Conservation (phyloP, 1,140 invertebrate genomes). For the Eriocheir sinensis region DNA sequence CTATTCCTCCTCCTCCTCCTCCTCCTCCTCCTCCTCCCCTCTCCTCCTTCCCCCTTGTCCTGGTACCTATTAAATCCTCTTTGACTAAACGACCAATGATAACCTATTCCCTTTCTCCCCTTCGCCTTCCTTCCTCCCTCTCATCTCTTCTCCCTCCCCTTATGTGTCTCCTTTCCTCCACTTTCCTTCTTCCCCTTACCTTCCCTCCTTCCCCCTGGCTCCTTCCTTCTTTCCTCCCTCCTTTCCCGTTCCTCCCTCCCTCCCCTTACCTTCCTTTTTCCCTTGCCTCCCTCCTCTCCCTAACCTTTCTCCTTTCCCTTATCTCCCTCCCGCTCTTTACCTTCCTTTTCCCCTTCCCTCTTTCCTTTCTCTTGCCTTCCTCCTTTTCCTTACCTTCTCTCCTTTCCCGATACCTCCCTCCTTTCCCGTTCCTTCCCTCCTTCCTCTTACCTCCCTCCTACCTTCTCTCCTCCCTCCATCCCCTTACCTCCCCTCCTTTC, state of each 20-base stretch:
- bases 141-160: background rate
- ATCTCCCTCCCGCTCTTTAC: no score
- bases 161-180: no score
- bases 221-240: background rate
- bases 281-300: background rate
- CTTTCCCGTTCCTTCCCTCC: background rate
- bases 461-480: background rate
- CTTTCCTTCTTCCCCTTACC: no score
- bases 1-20: background rate
- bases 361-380: no score
- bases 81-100: no score
- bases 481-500: no score
- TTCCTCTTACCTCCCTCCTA: background rate
- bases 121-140: background rate
- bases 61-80: no score
- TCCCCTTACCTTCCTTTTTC: no score
- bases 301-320: background rate
- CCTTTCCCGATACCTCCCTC: background rate
- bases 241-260: background rate
- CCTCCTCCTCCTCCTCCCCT: background rate
- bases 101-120: background rate
- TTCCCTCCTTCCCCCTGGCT: no score
- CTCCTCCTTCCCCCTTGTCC: background rate
- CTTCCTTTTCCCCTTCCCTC: background rate
- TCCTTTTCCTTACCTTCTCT: background rate